These are phyloP conservation scores for Amblyopsis rosae DNA, from an alignment of 2,113 vertebrate species.

Conservation along the genomic window DNA sequence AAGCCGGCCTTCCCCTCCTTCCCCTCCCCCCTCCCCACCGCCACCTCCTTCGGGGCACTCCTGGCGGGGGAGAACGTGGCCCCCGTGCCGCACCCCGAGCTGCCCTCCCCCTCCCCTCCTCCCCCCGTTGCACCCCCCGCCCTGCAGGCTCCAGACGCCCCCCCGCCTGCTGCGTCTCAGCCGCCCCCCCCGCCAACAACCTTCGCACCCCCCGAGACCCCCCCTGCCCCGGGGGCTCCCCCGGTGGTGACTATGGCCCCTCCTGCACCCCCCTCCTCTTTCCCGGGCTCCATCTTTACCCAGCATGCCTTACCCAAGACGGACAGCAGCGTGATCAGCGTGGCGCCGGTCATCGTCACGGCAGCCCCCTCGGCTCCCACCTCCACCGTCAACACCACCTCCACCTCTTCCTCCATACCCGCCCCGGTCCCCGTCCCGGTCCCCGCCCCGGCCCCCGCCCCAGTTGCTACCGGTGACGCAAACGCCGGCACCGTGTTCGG, in stretches of 20 bases:
- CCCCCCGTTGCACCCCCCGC: too few relatives aligned
- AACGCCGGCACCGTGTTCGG: slow-evolving; percentile 55
- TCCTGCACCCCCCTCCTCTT: slow-evolving; percentile 23
- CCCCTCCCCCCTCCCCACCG: not conserved
- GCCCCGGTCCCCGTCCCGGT: slow-evolving; percentile 56
- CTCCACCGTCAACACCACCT: slow-evolving; percentile 26
- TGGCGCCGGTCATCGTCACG: slow-evolving; percentile 51
- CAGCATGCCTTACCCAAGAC: slow-evolving; percentile 47
- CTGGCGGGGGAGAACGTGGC: too few relatives aligned
- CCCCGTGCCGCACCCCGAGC: too few relatives aligned
- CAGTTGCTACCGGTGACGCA: slow-evolving; percentile 28
- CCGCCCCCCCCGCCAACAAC: slow-evolving; percentile 55
- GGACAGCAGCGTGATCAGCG: slow-evolving; percentile 43
- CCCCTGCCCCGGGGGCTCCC: slow-evolving; percentile 12
- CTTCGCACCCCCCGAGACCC: slow-evolving; percentile 12
- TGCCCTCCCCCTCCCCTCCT: too few relatives aligned
- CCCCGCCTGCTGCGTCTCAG: slow-evolving; percentile 31
- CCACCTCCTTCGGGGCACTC: too few relatives aligned
- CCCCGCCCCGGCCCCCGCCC: slow-evolving; percentile 32
- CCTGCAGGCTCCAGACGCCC: not conserved
- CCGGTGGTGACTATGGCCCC: not conserved
- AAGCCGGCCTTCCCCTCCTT: slow-evolving; percentile 75
- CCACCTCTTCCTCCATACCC: slow-evolving; percentile 36
- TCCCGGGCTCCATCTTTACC: slow-evolving; percentile 73
- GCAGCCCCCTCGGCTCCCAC: slow-evolving; percentile 30